Base-by-base conservation (phyloP, 1,140 invertebrate species). In the Listronotus oregonensis region DNA sequence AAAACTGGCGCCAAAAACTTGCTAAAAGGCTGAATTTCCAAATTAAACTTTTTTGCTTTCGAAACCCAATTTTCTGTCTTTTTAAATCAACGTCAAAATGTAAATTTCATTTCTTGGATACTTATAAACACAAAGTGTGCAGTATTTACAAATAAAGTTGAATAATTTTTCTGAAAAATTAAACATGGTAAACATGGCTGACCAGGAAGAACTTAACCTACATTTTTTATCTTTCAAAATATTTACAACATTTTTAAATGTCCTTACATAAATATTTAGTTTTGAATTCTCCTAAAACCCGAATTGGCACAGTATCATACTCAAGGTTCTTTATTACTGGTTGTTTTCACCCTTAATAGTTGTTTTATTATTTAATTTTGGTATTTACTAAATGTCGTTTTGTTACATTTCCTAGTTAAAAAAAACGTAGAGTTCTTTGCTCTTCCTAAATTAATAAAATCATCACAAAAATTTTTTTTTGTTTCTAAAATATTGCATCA, bases 161-260 rank as follows among this genome's bases (percentile, higher is more conserved):
- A 21, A 56, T 9, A 40, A 9, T n/a, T 56, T 56, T 56, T 17
- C 34, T 40, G 7, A n/a, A n/a, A 32, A 56, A 56, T 4, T 64
- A 51, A 68, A 66, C 66, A 75, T n/a, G n/a, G 69, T 73, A 75
- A 75, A 75, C 64, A 73, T 75, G 72, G 71, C 72, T 73, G 68
- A 64, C 66, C 46, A 57, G 43, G 47, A 56, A 59, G 61, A 46
- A 66, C 67, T 65, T 72, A 73, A 74, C 73, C 71, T 73, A 71
- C 50, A 66, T 71, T 56, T 10, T 57, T 44, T 46, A 11, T 60
- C 54, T 43, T 11, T 31, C 21, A 56, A 39, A 27, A 56, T 51
- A 31, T 51, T 51, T 51, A 6, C 21, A 17, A 44, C 57, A 64
- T 46, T 63, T 64, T 62, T 57, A 18, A 44, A 44, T 64, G 49